Base-by-base conservation (phyloP, 1,140 invertebrate genomes). In the Atta colombica region DNA sequence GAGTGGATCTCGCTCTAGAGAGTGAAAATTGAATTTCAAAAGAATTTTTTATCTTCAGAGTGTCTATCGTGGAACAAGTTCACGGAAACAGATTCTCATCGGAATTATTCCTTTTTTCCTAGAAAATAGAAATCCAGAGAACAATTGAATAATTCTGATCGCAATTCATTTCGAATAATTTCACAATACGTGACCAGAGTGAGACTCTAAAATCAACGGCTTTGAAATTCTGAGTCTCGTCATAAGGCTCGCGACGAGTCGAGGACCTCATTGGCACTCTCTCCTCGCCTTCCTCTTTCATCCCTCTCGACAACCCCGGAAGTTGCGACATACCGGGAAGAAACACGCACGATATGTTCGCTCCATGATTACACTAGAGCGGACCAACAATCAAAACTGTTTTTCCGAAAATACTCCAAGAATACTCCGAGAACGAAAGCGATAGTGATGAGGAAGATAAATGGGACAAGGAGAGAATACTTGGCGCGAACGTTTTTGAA, bases 401-500 rank as follows among this genome's bases (percentile, higher is more conserved):
- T 45, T 45, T 45, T 45, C 39, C 31, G 31, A 66, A 7, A 66
- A 31, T 12, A 16, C 1, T 10, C 16, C 28, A 16, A 7, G 28
- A 61, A 28, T 8, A 18, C 6, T 39, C 6, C 25, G 61, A 3
- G 14, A 65, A 12, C 2, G 25, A 28, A 14, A 10, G 18, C 12
- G 12, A 28, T 28, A 51, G 49, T 14, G 49, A 16, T 3, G 14
- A 51, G 60, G 14, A 21, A 2, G 39, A 45, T 45, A 10, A 28
- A 78, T 2, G 14, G n/a, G 7, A 28, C 7, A 51, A 14, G 14
- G 21, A 16, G 10, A 14, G 10, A 63, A 60, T 71, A 58, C 61
- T 77, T 85, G 75, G 78, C 78, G 78, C 78, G 78, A 81, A 81
- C 21, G 18, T 25, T 81, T 81, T 81, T 65, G 78, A 71, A 81